A percentile compares a stretch with the other conserved stretches of the same genome.
phyloP scores from a whole-genome alignment of 2,113 vertebrate genomes.

The Macquaria ambigua region DNA sequence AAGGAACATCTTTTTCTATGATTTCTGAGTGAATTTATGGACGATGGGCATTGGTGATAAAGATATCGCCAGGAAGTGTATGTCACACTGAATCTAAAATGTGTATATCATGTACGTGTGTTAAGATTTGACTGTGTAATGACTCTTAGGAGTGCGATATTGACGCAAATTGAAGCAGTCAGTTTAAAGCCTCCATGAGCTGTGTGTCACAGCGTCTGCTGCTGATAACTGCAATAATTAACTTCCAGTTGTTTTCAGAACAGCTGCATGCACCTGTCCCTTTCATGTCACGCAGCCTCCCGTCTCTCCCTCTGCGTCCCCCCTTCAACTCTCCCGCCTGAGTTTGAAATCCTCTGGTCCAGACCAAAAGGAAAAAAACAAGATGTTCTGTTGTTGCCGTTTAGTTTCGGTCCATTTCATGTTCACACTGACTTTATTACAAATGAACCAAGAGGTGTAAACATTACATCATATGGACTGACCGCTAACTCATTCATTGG shows the following conservation, averaged over 20 bases:
- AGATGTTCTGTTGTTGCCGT: not conserved
- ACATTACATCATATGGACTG: not conserved
- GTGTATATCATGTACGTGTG: too few species aligned
- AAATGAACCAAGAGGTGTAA: not conserved
- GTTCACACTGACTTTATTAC: not conserved
- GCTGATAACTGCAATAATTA: too few species aligned
- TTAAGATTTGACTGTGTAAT: too few species aligned
- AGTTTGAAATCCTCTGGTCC: not conserved
- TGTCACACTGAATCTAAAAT: too few species aligned
- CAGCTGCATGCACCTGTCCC: too few species aligned
- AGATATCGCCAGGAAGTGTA: not conserved
- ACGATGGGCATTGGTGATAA: too few species aligned
- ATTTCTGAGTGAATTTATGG: too few species aligned
- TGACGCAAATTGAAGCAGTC: not conserved
- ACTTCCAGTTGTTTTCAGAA: too few species aligned
- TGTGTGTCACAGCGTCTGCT: too few species aligned
- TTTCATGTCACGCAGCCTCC: not conserved
- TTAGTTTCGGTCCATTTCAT: constrained; percentile 8
- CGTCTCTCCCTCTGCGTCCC: not conserved
- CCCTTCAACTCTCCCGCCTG: not conserved
- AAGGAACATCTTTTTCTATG: too few species aligned
- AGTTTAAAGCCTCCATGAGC: not conserved
- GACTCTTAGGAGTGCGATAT: not conserved
- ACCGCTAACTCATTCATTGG: not conserved
- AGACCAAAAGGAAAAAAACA: too few species aligned